Evolutionary conservation across 2,113 vertebrate genomes (phyloP), one percentile per base, ranked within the genome.

Genomic region (Paramisgurnus dabryanus): DNA sequence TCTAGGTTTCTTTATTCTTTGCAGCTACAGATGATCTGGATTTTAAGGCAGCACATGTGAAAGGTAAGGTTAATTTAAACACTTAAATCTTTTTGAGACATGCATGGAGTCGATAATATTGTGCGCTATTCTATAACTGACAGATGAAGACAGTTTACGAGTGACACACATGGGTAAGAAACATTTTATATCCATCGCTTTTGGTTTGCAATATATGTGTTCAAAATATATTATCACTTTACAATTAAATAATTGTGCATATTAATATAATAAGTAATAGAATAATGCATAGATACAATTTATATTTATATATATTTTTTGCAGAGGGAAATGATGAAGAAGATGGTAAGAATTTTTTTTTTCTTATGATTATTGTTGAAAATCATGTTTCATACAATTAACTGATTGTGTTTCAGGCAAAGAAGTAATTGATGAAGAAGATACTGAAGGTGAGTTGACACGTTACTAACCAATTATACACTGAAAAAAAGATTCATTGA

Each of bases 1-100:
- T 34, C 27, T 34, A 34, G 11, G 47, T 3, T 49, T 41, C n/a
- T 69, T 18, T 3, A 8, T 68, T 47, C 50, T 63, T 9, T 79
- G 6, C 83, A 39, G 73, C 60, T 57, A 77, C 80, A 92, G 92
- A 92, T 85, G 86, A 89, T 81, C 80, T 86, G 63, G 86, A 91
- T 80, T 90, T 89, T 76, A 89, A 92, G 0, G 8, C 57, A 1
- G 45, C 53, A 34, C 68, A 65, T 39, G 61, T 53, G 64, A 47
- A 84, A 10, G 60, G n/a, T 60, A 76, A 47, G 57, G n/a, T 41
- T 57, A 9, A 68, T 47, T 13, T n/a, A 68, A 18, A 49, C 47
- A 49, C 9, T 49, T 11, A 49, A 6, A 49, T 49, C 10, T 10
- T 49, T 8, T 1, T 60, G 9, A 13, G 5, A 17, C 18, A 8